Conservation (phyloP, 2,113 vertebrate genomes). For the Nanorana parkeri region DNA sequence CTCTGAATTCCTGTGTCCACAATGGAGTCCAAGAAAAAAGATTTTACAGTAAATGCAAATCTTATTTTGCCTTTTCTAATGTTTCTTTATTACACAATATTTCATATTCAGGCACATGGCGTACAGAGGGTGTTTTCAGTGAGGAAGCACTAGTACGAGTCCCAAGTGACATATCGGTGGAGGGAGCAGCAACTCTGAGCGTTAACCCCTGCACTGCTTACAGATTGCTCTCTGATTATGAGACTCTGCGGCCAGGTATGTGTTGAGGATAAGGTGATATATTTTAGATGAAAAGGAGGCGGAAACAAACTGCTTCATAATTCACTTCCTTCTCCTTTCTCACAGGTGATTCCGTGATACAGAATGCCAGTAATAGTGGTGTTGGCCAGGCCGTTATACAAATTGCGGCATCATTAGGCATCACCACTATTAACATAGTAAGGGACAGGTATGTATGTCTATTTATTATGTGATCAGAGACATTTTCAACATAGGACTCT, state of each 20-base stretch:
- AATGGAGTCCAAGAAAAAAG: too few species aligned
- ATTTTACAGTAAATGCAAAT: too few species aligned
- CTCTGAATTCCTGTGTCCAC: too few species aligned
- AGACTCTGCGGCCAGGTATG: constrained; percentile 82
- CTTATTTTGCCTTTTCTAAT: not conserved
- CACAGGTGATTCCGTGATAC: constrained; percentile 90
- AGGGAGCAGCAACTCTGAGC: constrained; percentile 85
- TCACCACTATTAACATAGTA: constrained; percentile 90
- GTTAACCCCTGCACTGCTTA: constrained; percentile 95
- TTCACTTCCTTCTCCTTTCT: not conserved
- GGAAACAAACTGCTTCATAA: not conserved
- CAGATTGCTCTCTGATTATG: constrained; percentile 90
- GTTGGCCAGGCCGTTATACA: constrained; percentile 97
- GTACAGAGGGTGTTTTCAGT: constrained; percentile 76
- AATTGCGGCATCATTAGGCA: constrained; percentile 84
- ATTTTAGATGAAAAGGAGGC: too few species aligned
- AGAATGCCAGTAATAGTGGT: constrained; percentile 94
- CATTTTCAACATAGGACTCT: too few species aligned
- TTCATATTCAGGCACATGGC: constrained; percentile 84
- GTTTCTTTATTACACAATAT: too few species aligned
- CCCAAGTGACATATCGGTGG: constrained; percentile 82
- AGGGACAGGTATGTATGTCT: constrained; percentile 81
- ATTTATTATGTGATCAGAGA: too few species aligned
- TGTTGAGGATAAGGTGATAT: too few species aligned
- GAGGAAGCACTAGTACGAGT: constrained; percentile 76